These are phyloP conservation scores for Alfaro cultratus DNA, from an alignment of 2,797 vertebrate species.

Conservation along the genomic window DNA sequence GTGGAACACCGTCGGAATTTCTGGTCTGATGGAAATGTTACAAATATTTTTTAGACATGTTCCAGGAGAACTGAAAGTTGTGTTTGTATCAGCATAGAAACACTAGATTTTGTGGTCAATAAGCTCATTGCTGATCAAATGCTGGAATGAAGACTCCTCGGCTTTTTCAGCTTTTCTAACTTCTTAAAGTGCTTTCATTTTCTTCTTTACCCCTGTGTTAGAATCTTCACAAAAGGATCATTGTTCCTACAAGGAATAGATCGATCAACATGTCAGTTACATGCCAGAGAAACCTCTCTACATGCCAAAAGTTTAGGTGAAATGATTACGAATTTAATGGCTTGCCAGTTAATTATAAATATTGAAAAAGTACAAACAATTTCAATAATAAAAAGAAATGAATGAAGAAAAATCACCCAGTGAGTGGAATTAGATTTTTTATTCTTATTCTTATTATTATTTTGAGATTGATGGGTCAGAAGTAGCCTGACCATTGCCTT, in stretches of 20 bases:
- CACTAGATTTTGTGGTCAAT: constrained; percentile 11
- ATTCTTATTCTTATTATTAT: not conserved
- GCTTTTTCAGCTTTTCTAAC: not conserved
- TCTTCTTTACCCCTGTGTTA: not conserved
- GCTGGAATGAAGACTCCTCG: not conserved
- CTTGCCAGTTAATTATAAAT: not conserved
- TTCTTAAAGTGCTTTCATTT: not conserved
- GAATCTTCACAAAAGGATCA: not conserved
- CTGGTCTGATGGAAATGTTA: not conserved
- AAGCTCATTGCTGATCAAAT: constrained; percentile 22
- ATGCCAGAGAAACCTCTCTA: constrained; percentile 14
- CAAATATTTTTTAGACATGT: not conserved
- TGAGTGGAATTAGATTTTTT: not conserved
- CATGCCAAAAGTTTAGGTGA: not conserved
- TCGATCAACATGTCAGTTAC: constrained; percentile 16
- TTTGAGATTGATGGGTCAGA: not conserved
- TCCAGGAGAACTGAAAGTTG: not conserved
- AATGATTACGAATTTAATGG: not conserved
- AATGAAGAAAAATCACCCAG: not conserved
- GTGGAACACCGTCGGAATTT: not conserved
- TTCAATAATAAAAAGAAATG: constrained; percentile 5
- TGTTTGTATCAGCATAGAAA: not conserved
- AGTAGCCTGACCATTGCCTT: too few relatives aligned
- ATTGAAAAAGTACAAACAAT: not conserved
- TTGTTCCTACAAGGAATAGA: constrained; percentile 10